Base-by-base conservation (phyloP, 1,140 invertebrate genomes). In the Heliconius hermathena region DNA sequence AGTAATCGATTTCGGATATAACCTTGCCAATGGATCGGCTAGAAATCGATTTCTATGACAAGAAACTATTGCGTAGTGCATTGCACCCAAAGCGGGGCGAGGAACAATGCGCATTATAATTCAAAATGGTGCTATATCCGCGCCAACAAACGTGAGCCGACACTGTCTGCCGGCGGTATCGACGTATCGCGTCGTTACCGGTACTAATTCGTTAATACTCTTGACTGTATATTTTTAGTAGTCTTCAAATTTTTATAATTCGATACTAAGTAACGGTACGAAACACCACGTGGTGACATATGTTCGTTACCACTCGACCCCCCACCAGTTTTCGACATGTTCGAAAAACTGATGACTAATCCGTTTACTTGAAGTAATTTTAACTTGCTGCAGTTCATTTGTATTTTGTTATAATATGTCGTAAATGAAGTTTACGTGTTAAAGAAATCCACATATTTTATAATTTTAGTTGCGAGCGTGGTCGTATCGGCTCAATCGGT, bases 51-150 rank as follows among this genome's bases (percentile, higher is more conserved):
- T 94, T 94, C 91, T 94, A 93, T 92, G 89, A 92, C 91, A 90
- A 91, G 87, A 85, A 88, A 87, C 87, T 87, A 90, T 89, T 90
- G 89, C 91, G 89, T 84, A 91, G 93, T 93, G 91, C 93, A 90
- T 91, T 94, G 93, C 93, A 93, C 93, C 87, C 91, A 81, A 86
- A 84, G 81, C 86, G 83, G 83, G 83, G 83, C 86, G 85, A 84
- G 83, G 87, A 93, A 94, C 92, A 93, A 93, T 93, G 88, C 91
- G 87, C 93, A 93, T 94, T 94, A 93, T 91, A 91, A 94, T 94
- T 93, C 91, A 91, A 92, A 90, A 85, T 90, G 89, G 88, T 87
- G 88, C 88, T 91, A 92, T 94, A 92, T 94, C 90, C 91, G 91
- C 85, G 88, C 91, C 87, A 84, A 86, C 87, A 89, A 91, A 90